phyloP scores from a whole-genome alignment of 2,888 invertebrate species.

The Alitta virens region DNA sequence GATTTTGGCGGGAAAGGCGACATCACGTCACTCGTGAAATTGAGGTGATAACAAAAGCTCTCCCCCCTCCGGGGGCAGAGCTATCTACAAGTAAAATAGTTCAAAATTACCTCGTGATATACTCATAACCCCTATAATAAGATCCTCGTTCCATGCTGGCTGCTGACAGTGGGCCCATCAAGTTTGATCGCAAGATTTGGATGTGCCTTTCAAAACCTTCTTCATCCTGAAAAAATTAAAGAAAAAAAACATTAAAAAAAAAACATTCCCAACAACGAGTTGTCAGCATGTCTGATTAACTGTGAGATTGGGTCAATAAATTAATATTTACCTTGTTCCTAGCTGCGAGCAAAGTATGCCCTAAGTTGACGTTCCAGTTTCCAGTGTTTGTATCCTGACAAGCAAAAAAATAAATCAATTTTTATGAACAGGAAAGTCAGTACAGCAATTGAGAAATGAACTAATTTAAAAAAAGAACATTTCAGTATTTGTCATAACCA shows the following conservation, averaged over 20 bases:
- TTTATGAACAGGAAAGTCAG: too few relatives aligned
- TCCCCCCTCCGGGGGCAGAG: too few relatives aligned
- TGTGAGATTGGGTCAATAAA: neutral
- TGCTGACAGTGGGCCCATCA: conserved; percentile 65
- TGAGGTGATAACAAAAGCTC: too few relatives aligned
- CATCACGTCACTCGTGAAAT: too few relatives aligned
- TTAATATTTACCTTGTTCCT: conserved; percentile 38
- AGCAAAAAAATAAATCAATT: too few relatives aligned
- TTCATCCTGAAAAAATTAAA: conserved; percentile 29
- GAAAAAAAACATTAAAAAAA: conserved; percentile 16
- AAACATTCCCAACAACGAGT: conserved; percentile 6
- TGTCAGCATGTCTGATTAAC: neutral
- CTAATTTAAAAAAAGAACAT: too few relatives aligned
- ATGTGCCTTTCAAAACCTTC: conserved; percentile 42
- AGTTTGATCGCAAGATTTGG: conserved; percentile 46
- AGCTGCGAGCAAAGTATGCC: conserved; percentile 65
- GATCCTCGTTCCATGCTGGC: conserved; percentile 72
- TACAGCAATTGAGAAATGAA: too few relatives aligned
- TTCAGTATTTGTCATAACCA: too few relatives aligned
- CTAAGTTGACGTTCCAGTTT: conserved; percentile 74
- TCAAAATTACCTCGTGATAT: conserved; percentile 61
- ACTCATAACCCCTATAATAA: conserved; percentile 74
- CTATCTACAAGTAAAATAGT: too few relatives aligned
- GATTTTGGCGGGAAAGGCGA: too few relatives aligned
- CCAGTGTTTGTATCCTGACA: conserved; percentile 22